These are phyloP conservation scores for Neotoxoptera formosana DNA, from an alignment of 1,140 invertebrate species.

Conservation along the genomic window DNA sequence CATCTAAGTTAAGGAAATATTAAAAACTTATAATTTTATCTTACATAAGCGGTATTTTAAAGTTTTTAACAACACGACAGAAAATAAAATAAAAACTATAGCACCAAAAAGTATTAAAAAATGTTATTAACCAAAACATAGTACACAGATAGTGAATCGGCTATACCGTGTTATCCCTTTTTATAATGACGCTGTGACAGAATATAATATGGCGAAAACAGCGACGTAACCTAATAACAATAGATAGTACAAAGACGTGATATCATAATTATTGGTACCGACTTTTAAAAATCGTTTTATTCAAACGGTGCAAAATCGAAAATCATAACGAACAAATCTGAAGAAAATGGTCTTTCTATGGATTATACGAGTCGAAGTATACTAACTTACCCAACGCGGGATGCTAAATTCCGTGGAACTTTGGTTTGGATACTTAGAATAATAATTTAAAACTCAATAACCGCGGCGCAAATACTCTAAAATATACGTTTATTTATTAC, in stretches of 20 bases:
- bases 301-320: not conserved
- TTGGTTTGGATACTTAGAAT: not conserved
- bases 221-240: not conserved
- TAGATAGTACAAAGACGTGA: not conserved
- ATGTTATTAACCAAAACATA: not conserved
- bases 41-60: not conserved
- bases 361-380: not conserved
- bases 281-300: not conserved
- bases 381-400: not conserved
- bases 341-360: not conserved
- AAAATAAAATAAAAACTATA: not conserved
- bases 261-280: not conserved
- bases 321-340: not conserved
- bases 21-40: slow-evolving; percentile 21
- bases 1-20: not conserved
- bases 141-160: not conserved
- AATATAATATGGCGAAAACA: not conserved
- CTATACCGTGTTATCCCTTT: not conserved
- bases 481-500: too few species aligned
- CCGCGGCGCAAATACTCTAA: too few species aligned
- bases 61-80: not conserved
- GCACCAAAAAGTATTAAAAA: not conserved
- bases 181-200: not conserved
- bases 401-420: fast-evolving
- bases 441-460: not conserved